A percentile compares a stretch with the other conserved stretches of the same genome.
phyloP scores from a whole-genome alignment of 2,888 invertebrate species.

The Callinectes sapidus region DNA sequence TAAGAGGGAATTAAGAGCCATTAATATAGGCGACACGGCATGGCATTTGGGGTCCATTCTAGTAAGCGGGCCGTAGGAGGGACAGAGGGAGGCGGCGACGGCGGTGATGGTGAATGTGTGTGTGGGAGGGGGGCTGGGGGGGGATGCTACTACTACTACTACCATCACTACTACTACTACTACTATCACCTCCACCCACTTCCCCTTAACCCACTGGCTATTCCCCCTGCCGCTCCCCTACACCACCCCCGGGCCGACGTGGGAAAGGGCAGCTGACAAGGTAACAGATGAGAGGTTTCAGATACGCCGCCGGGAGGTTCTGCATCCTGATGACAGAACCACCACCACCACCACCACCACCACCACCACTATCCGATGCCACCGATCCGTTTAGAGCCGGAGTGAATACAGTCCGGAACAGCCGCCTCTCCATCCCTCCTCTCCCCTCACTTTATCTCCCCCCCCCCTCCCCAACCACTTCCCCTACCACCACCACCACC shows the following conservation, averaged over 20 bases:
- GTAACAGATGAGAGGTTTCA: conserved; percentile 44
- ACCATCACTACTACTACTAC: neutral
- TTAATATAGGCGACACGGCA: conserved; percentile 53
- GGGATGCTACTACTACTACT: neutral
- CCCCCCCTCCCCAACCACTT: neutral
- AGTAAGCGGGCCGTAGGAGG: conserved; percentile 42
- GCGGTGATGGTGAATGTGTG: neutral
- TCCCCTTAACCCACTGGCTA: conserved; percentile 24
- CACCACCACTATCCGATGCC: neutral
- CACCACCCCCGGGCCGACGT: conserved; percentile 32
- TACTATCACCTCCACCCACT: neutral
- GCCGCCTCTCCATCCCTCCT: neutral
- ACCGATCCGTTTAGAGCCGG: conserved; percentile 11
- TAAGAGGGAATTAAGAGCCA: conserved; percentile 56
- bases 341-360: neutral
- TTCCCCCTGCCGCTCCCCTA: neutral
- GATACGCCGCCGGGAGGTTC: conserved; percentile 30
- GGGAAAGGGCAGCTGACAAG: conserved; percentile 48
- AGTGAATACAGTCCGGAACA: conserved; percentile 24
- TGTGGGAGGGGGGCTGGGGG: no score
- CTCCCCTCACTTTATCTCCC: neutral
- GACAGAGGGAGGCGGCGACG: conserved; percentile 5
- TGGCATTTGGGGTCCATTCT: conserved; percentile 30
- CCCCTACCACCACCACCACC: neutral
- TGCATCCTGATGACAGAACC: conserved; percentile 33